Percentiles rank a stretch among this genome's conserved stretches.
Conservation (phyloP, 2,113 vertebrate species). For the Pyxicephalus adspersus region DNA sequence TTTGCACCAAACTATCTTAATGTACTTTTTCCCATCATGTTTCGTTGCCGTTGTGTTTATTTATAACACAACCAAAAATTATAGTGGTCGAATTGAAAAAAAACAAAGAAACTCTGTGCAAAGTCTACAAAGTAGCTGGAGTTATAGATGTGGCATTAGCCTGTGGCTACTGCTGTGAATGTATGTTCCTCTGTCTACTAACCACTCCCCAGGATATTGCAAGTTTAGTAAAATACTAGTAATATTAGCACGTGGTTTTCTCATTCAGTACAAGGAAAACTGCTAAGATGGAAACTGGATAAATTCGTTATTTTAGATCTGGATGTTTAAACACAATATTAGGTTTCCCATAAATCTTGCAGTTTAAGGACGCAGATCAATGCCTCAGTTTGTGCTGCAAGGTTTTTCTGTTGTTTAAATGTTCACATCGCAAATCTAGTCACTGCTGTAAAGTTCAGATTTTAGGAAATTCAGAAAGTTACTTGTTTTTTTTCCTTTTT, state of each 20-base stretch:
- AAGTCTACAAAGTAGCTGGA: background rate
- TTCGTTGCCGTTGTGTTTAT: slow-evolving; percentile 16
- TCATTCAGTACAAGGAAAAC: slow-evolving; percentile 5
- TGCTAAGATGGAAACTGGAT: slow-evolving; percentile 13
- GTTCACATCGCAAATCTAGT: no score
- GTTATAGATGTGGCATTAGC: slow-evolving; percentile 20
- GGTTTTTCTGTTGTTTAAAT: no score
- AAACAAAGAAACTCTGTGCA: slow-evolving; percentile 28
- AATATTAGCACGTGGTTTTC: slow-evolving; percentile 50
- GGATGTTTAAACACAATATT: slow-evolving; percentile 30
- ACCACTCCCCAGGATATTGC: slow-evolving; percentile 48
- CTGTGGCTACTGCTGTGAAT: slow-evolving; percentile 32
- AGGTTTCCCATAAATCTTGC: slow-evolving; percentile 28
- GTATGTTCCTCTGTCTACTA: slow-evolving; percentile 12
- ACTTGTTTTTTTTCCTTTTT: no score
- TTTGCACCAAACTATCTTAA: background rate
- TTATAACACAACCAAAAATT: slow-evolving; percentile 22
- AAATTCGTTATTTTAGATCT: slow-evolving; percentile 28
- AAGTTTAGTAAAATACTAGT: slow-evolving; percentile 46
- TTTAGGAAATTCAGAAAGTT: no score
- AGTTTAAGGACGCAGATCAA: background rate
- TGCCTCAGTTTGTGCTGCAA: background rate
- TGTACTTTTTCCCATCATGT: background rate
- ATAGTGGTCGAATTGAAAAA: background rate
- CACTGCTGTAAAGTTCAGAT: no score